These are phyloP conservation scores for Ichneumoninae sp. DNA, from an alignment of 2,888 invertebrate genomes.

Conservation along the genomic window DNA sequence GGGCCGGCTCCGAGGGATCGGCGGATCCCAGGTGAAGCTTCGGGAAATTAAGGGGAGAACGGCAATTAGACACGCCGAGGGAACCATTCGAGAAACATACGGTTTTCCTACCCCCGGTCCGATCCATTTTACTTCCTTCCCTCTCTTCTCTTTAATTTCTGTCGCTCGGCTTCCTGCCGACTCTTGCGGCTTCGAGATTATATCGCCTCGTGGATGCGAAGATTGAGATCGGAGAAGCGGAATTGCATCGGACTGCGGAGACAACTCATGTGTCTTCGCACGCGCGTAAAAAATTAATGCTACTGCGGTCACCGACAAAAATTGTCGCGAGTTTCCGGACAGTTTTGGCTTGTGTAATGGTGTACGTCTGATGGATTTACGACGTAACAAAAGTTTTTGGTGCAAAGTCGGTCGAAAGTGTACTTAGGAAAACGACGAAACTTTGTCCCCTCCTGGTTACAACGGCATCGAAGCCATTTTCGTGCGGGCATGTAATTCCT, in stretches of 20 bases:
- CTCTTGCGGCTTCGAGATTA: background rate
- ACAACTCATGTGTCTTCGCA: background rate
- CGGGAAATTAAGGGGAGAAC: background rate
- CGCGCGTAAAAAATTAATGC: background rate
- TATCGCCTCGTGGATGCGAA: background rate
- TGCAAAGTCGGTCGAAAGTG: slow-evolving; percentile 11
- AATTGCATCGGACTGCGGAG: background rate
- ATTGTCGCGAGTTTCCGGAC: background rate
- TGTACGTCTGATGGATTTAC: background rate
- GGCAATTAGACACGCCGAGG: slow-evolving; percentile 27
- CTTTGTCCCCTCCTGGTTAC: background rate
- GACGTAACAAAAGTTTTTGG: background rate
- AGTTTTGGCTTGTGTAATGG: background rate
- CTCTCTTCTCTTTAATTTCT: background rate
- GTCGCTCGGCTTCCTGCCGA: background rate
- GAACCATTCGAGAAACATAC: background rate
- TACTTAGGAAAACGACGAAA: background rate
- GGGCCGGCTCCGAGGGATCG: background rate
- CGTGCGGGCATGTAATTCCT: slow-evolving; percentile 18
- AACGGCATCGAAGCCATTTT: slow-evolving; percentile 19
- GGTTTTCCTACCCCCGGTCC: background rate
- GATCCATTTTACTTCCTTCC: slow-evolving; percentile 13
- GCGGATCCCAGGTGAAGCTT: slow-evolving; percentile 11
- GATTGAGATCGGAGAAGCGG: background rate
- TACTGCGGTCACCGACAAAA: background rate